Conservation (phyloP, 2,113 vertebrate species). For the Typhlomys cinereus region DNA sequence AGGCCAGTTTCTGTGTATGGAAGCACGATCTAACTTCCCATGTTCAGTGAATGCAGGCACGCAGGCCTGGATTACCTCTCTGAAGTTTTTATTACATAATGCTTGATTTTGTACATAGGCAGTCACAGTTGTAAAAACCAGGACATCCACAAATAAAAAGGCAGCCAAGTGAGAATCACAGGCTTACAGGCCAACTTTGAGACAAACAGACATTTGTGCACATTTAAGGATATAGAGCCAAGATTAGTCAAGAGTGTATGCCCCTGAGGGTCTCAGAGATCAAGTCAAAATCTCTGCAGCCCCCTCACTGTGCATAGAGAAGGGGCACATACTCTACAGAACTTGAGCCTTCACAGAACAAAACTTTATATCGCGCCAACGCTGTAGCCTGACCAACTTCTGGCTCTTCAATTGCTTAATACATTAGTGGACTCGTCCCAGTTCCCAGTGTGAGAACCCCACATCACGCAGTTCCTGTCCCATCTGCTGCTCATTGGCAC, state of each 20-base stretch:
- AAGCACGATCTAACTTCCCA: neutral
- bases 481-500: slow-evolving; percentile 82
- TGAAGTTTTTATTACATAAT: neutral
- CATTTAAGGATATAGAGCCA: neutral
- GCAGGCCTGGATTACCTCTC: neutral
- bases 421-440: slow-evolving; percentile 74
- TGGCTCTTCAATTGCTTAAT: slow-evolving; percentile 75
- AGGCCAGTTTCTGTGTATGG: neutral
- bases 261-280: neutral
- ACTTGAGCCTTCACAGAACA: slow-evolving; percentile 15
- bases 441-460: slow-evolving; percentile 71
- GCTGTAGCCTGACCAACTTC: slow-evolving; percentile 41
- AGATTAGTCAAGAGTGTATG: neutral
- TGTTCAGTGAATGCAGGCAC: neutral
- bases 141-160: neutral
- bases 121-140: neutral
- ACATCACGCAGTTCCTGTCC: slow-evolving; percentile 76
- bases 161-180: neutral
- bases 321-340: neutral
- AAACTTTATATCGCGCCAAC: slow-evolving; percentile 37
- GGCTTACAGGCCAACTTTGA: neutral
- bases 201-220: neutral
- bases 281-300: too few species aligned
- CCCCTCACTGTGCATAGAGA: neutral
- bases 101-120: neutral